phyloP scores from a whole-genome alignment of 2,797 vertebrate species.

The Streptopelia turtur region DNA sequence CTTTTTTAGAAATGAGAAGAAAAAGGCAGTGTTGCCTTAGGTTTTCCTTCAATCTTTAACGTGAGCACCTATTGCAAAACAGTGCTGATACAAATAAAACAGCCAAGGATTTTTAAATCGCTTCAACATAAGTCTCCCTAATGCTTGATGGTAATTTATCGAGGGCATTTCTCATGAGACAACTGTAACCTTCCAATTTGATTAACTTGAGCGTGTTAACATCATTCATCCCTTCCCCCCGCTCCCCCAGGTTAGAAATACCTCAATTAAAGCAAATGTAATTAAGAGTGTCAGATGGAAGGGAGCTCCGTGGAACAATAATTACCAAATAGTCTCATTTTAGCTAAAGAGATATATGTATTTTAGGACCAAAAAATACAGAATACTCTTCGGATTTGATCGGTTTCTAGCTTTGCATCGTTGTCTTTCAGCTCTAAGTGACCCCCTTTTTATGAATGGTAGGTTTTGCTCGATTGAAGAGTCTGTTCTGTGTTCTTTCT shows the following conservation, averaged over 20 bases:
- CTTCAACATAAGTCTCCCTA: not conserved
- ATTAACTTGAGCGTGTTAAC: not conserved
- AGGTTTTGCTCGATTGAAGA: conserved; percentile 18
- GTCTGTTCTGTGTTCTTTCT: not conserved
- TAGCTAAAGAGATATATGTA: not conserved
- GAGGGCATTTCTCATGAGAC: conserved; percentile 7
- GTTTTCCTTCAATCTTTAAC: not conserved
- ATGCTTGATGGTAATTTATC: not conserved
- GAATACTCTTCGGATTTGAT: not conserved
- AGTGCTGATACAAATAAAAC: not conserved
- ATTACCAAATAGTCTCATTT: not conserved
- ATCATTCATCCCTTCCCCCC: not conserved
- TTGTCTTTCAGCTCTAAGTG: not conserved
- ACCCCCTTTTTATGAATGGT: conserved; percentile 52
- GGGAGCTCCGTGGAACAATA: not conserved
- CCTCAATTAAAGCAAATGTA: conserved; percentile 16
- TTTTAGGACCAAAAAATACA: not conserved
- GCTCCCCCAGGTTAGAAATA: not conserved
- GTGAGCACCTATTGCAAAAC: not conserved
- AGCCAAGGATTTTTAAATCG: not conserved
- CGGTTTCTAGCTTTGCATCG: rapidly evolving
- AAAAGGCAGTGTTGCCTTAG: not conserved
- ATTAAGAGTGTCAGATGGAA: conserved; percentile 7
- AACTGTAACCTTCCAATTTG: not conserved
- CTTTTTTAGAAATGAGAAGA: not conserved